Base-by-base conservation (phyloP, 2,888 invertebrate genomes). In the Calameuta idolon region DNA sequence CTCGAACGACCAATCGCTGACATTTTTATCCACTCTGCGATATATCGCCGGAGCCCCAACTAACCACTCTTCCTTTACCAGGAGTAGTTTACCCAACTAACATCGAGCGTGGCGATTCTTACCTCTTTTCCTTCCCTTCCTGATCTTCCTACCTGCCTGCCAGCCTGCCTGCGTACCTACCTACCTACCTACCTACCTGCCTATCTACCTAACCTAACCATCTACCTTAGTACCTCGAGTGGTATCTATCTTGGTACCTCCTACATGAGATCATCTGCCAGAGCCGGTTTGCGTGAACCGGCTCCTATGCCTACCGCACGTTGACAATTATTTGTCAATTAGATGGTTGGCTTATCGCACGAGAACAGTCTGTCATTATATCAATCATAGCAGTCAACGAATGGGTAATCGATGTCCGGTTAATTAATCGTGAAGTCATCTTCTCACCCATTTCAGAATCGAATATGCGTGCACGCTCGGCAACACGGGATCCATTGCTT, bases 341-440 rank as follows among this genome's bases (percentile, higher is more conserved):
- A 76, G 33, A 76, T 55, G 30, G 71, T 73, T 73, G n/a, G 73
- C 73, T 76, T 69, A 75, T 73, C 77, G 31, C 74, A 68, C 77
- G 69, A 75, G 77, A 69, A 75, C 55, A 73, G 74, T 37, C 77
- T 69, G 77, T 75, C 77, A 77, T 77, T 74, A 74, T 74, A 69
- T 77, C 75, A 74, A 77, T 77, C 77, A 69, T 55, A 69, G 4
- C 69, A 74, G 74, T 77, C 77, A 69, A 69, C 77, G 34, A 3
- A 74, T 34, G 37, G 69, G 74, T 69, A 77, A 77, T 77, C 79
- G 79, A 80, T 83, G 80, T 81, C 78, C 71, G 75, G 79, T 55
- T 82, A 83, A 83, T 83, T 83, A 83, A 82, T 34, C 75, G 77
- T 83, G 81, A 81, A 81, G 81, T 83, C 82, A 82, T 79, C 11